Conservation (phyloP, 2,113 vertebrate species). For the Ptilonorhynchus violaceus region DNA sequence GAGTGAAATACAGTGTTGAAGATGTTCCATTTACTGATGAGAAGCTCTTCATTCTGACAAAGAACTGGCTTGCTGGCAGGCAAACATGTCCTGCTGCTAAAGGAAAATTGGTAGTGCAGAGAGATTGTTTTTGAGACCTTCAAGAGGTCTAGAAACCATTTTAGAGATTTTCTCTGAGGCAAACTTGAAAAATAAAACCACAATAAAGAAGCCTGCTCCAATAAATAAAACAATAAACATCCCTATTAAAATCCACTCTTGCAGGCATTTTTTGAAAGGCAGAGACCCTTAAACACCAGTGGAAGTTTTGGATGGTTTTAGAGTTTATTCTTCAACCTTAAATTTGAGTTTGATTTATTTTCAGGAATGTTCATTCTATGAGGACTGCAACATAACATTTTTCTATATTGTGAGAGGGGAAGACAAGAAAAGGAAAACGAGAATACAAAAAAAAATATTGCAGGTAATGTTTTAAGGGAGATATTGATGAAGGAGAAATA, state of each 20-base stretch:
- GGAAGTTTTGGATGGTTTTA: neutral
- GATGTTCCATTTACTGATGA: conserved; percentile 23
- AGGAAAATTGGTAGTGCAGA: conserved; percentile 2
- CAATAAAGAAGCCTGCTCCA: neutral
- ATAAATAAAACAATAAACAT: neutral
- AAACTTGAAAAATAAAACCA: neutral
- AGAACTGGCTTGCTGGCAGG: conserved; percentile 16
- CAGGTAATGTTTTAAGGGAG: neutral
- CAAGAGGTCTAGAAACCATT: neutral
- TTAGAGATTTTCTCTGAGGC: conserved; percentile 1
- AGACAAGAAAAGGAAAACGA: neutral
- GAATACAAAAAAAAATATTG: neutral
- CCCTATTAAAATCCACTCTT: neutral
- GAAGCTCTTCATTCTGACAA: conserved; percentile 27
- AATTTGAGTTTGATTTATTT: neutral
- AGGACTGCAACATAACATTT: neutral
- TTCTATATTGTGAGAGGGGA: neutral
- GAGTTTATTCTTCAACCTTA: neutral
- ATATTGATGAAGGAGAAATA: neutral
- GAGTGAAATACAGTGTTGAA: conserved; percentile 9
- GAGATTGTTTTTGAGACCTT: conserved; percentile 25
- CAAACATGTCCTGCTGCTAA: conserved; percentile 45
- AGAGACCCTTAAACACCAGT: neutral
- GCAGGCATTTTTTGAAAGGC: neutral
- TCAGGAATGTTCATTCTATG: neutral